Evolutionary conservation across 2,797 vertebrate species (phyloP).

Genomic region (Phalanger gymnotis): DNA sequence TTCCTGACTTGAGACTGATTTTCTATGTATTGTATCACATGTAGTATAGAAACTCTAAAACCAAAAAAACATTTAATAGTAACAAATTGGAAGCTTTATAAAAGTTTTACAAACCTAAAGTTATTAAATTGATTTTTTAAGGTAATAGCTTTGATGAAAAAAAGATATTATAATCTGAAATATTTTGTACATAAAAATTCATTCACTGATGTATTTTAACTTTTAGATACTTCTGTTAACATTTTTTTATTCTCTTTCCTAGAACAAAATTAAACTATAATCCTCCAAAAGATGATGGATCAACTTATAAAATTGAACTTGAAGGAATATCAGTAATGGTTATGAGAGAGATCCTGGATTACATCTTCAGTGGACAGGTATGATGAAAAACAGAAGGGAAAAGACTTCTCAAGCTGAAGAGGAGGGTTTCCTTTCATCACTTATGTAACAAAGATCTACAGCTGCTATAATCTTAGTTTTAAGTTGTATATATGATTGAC

Average conservation of each 20-base stretch:
- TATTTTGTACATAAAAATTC: slow-evolving; percentile 55
- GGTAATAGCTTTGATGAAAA: neutral
- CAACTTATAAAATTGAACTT: slow-evolving; percentile 95
- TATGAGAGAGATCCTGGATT: slow-evolving; percentile 98
- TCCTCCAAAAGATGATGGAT: slow-evolving; percentile 96
- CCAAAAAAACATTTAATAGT: slow-evolving; percentile 29
- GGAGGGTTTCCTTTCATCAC: slow-evolving; percentile 33
- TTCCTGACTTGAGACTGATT: neutral
- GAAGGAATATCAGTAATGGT: slow-evolving; percentile 95
- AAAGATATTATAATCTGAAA: slow-evolving; percentile 17
- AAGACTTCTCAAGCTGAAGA: slow-evolving; percentile 28
- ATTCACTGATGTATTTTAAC: neutral
- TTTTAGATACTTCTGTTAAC: slow-evolving; percentile 68
- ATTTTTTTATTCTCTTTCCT: slow-evolving; percentile 73
- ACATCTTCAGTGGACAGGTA: slow-evolving; percentile 99
- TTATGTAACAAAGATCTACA: neutral
- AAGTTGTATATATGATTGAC: neutral
- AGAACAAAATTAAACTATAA: slow-evolving; percentile 99
- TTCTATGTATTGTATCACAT: neutral
- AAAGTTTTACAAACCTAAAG: slow-evolving; percentile 2
- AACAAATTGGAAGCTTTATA: neutral
- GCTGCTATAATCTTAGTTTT: neutral
- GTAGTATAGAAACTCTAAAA: neutral
- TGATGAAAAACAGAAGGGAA: slow-evolving; percentile 57
- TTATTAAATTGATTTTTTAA: slow-evolving; percentile 26